phyloP scores from a whole-genome alignment of 2,888 invertebrate genomes.

The Pterostichus madidus region DNA sequence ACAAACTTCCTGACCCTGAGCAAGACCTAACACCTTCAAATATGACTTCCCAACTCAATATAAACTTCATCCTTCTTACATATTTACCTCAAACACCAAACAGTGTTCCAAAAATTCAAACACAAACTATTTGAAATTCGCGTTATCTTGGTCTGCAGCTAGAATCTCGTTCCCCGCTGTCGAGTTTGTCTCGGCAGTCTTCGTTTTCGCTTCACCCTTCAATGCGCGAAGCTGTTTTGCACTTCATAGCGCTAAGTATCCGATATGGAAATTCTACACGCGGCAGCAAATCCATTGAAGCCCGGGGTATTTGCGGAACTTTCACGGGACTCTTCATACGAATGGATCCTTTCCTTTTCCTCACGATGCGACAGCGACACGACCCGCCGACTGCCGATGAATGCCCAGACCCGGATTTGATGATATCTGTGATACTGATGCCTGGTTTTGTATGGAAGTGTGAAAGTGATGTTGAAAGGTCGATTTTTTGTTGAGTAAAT shows the following conservation, averaged over 20 bases:
- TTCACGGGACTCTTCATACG: constrained; percentile 34
- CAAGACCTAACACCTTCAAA: neutral
- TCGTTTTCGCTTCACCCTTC: too few species aligned
- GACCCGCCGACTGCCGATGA: neutral
- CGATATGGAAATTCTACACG: constrained; percentile 58
- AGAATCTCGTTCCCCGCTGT: neutral
- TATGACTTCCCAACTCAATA: neutral
- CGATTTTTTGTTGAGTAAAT: neutral
- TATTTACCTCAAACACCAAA: too few species aligned
- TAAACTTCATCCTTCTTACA: neutral
- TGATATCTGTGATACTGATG: neutral
- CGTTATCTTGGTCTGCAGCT: neutral
- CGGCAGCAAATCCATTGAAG: constrained; percentile 54
- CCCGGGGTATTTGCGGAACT: constrained; percentile 52
- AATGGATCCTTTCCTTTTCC: neutral
- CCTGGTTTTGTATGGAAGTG: neutral
- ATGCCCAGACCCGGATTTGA: neutral
- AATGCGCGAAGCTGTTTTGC: constrained; percentile 44
- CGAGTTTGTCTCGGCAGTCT: too few species aligned
- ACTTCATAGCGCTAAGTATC: constrained; percentile 58
- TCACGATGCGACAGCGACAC: neutral
- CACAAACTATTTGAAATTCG: constrained; percentile 33
- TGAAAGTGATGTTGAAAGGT: neutral
- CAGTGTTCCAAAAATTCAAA: constrained; percentile 17
- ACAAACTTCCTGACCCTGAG: neutral